These are phyloP conservation scores for Stenurella melanura DNA, from an alignment of 2,888 invertebrate species.

Conservation along the genomic window DNA sequence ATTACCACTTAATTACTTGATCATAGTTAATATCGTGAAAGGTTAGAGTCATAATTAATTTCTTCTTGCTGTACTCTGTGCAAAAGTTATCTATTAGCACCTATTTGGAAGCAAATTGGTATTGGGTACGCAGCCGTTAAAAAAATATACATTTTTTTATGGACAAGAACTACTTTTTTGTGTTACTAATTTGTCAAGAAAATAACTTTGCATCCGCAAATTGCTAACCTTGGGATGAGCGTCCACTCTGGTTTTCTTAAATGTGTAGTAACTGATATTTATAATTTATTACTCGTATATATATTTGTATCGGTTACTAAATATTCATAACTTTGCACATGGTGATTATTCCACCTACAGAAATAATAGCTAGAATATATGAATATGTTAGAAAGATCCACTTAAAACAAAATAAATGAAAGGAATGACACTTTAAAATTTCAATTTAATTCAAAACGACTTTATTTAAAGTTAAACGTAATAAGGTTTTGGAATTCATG, in stretches of 20 bases:
- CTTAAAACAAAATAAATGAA: too few species aligned
- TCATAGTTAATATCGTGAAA: not conserved
- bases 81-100: not conserved
- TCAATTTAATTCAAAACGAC: too few species aligned
- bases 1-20: not conserved
- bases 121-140: not conserved
- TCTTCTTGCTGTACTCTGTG: not conserved
- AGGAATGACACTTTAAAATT: too few species aligned
- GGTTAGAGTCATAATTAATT: conserved; percentile 2
- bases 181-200: not conserved
- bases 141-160: not conserved
- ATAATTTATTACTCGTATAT: not conserved
- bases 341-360: not conserved
- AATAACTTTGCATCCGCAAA: not conserved
- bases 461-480: too few species aligned
- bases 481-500: too few species aligned
- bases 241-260: not conserved
- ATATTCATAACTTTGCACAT: not conserved
- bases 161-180: not conserved
- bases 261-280: not conserved
- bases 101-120: not conserved
- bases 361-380: too few species aligned
- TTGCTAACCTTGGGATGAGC: conserved; percentile 1
- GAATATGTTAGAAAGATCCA: too few species aligned
- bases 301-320: not conserved